Base-by-base conservation (phyloP, 2,888 invertebrate genomes). In the Leptarthrus brevirostris region DNA sequence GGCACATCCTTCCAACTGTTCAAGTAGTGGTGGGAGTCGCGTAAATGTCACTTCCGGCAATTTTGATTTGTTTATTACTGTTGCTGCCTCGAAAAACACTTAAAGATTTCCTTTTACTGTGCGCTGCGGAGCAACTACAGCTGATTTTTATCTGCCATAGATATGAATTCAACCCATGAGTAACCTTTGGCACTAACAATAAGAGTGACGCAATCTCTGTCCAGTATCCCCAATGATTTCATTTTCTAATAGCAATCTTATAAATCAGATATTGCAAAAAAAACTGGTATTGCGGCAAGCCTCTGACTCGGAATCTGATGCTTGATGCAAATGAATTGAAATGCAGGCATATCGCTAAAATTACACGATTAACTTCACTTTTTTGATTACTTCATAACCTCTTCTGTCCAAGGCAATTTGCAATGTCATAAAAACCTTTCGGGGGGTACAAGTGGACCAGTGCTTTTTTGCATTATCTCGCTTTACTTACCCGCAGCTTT, bases 271-370 rank as follows among this genome's bases (percentile, higher is more conserved):
- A 24, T 30, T 30, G 24, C 20, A n/a, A 5, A 12, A 54, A 22
- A 56, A 14, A 40, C 16, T 58, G 18, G 34, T 36, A 12, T 40
- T 3, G 20, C 22, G 6, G 64, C 22, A 44, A 64, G 22, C 22
- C 26, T 24, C 1, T 6, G 18, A 5, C 20, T 64, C 22, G 47
- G 24, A 24, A 40, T 47, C n/a, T n/a, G n/a, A n/a, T n/a, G n/a
- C n/a, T n/a, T 14, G 24, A 64, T 64, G 64, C 44, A 64, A 64
- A 64, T 64, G 22, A 64, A 64, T 44, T 64, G 22, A 64, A 61
- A 24, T 14, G 44, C 24, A 40, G 44, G 44, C 22, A 14, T 22
- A 44, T 64, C 64, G 64, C 64, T 14, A 64, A 22, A 64, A 16
- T n/a, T 40, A 16, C 36, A 18, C 36, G 36, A 36, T 36, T 36